These are phyloP conservation scores for Xyrichtys novacula DNA, from an alignment of 2,797 vertebrate genomes.

Conservation along the genomic window DNA sequence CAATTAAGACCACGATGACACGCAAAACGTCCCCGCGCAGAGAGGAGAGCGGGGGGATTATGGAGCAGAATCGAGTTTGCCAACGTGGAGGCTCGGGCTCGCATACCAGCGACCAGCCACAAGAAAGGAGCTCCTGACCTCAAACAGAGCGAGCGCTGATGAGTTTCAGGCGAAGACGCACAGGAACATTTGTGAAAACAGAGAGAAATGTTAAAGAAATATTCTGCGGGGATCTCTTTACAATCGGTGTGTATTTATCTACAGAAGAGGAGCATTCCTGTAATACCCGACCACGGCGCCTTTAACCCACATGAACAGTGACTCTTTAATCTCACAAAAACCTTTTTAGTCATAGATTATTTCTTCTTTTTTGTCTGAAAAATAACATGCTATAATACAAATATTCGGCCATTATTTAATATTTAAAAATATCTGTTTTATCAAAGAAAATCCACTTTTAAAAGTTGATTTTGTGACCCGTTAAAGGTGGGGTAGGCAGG, in stretches of 20 bases:
- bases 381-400: too few relatives aligned
- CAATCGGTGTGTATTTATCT: slow-evolving; percentile 40
- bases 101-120: slow-evolving; percentile 65
- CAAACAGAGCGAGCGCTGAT: slow-evolving; percentile 39
- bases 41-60: slow-evolving; percentile 18
- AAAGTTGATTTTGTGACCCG: too few relatives aligned
- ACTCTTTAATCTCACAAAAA: background rate
- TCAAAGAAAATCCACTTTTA: too few relatives aligned
- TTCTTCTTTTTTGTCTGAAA: too few relatives aligned
- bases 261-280: slow-evolving; percentile 41
- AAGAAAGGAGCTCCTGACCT: slow-evolving; percentile 54
- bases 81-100: slow-evolving; percentile 44
- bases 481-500: too few relatives aligned
- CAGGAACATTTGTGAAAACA: slow-evolving; percentile 54
- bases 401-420: too few relatives aligned
- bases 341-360: too few relatives aligned
- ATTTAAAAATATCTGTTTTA: too few relatives aligned
- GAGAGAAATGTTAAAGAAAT: slow-evolving; percentile 44
- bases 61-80: slow-evolving; percentile 29
- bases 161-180: slow-evolving; percentile 50
- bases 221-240: slow-evolving; percentile 40
- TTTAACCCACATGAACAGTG: background rate
- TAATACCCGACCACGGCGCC: background rate
- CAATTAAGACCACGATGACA: slow-evolving; percentile 50
- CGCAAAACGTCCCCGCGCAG: slow-evolving; percentile 16